Evolutionary conservation across 2,797 vertebrate species (phyloP).

Genomic region (Lepilemur septentrionalis): DNA sequence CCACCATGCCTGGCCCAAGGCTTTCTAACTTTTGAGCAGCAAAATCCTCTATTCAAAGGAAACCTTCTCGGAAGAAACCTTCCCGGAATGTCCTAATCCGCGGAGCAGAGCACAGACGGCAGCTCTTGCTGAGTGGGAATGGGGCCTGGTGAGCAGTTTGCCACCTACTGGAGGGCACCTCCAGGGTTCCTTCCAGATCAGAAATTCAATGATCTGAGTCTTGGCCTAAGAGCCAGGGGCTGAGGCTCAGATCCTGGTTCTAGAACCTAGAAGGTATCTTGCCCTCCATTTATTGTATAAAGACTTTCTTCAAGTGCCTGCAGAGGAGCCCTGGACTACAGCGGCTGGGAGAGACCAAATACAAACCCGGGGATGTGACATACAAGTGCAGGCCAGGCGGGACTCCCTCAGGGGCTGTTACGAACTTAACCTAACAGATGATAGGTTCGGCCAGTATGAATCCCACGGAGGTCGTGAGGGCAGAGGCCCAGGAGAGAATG

Average conservation of each 20-base stretch:
- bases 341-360: not conserved
- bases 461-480: not conserved
- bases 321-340: not conserved
- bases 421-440: not conserved
- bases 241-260: not conserved
- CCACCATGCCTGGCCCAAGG: too few relatives aligned
- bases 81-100: not conserved
- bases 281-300: not conserved
- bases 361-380: not conserved
- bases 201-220: not conserved
- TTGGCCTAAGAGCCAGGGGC: not conserved
- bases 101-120: not conserved
- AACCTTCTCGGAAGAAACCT: too few relatives aligned
- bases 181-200: not conserved
- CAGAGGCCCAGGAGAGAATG: not conserved
- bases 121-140: not conserved
- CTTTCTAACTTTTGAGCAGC: not conserved
- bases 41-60: conserved; percentile 14
- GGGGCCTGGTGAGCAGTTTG: not conserved
- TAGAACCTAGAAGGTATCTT: not conserved
- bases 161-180: not conserved
- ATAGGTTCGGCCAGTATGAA: not conserved
- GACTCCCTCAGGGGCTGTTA: not conserved
- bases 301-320: not conserved
- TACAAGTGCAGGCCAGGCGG: not conserved